phyloP scores from a whole-genome alignment of 2,797 vertebrate species.

The Eidolon dupreanum region DNA sequence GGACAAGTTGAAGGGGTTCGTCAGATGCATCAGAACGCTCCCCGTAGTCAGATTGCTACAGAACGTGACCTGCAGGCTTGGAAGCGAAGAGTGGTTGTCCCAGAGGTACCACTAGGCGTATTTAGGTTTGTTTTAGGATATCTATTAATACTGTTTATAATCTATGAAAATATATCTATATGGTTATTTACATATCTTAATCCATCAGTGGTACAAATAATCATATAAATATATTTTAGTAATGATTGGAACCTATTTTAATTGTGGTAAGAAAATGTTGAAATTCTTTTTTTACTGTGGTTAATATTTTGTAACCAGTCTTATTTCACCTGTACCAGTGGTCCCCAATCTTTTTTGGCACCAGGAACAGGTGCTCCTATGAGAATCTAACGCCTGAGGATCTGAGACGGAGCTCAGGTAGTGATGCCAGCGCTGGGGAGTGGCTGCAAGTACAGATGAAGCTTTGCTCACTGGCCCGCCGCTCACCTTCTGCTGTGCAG shows the following conservation, averaged over 20 bases:
- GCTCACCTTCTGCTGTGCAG: no score
- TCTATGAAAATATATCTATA: not conserved
- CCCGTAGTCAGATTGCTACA: conserved; percentile 96
- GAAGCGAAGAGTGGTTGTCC: conserved; percentile 95
- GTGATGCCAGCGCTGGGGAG: no score
- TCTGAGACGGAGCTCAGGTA: no score
- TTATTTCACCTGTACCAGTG: not conserved
- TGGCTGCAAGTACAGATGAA: no score
- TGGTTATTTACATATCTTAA: not conserved
- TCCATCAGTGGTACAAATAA: not conserved
- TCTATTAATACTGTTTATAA: conserved; percentile 39
- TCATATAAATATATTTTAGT: conserved; percentile 30
- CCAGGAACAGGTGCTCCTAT: no score
- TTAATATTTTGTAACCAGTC: not conserved
- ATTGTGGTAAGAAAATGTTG: not conserved
- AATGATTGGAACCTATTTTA: conserved; percentile 16
- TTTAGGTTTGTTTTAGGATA: conserved; percentile 88
- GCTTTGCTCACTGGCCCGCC: no score
- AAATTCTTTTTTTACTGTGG: not conserved
- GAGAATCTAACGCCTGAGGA: no score
- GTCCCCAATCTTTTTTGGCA: no score
- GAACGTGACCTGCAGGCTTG: conserved; percentile 97
- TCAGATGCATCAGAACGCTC: conserved; percentile 98
- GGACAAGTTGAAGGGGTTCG: conserved; percentile 98
- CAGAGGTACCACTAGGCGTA: conserved; percentile 89